phyloP scores from a whole-genome alignment of 2,113 vertebrate species.

The Crotalus horridus region DNA sequence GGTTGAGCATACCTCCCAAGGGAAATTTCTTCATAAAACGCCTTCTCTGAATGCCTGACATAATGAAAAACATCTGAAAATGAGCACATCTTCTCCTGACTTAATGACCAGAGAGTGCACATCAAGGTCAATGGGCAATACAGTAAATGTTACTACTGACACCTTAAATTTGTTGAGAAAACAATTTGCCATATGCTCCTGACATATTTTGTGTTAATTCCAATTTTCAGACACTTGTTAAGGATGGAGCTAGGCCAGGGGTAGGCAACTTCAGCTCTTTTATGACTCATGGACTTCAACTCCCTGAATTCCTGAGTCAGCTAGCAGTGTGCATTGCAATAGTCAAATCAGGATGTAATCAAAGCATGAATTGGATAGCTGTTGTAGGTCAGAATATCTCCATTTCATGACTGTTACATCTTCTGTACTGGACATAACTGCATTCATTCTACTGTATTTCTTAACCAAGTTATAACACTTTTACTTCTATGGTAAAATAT shows the following conservation, averaged over 20 bases:
- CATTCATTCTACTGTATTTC: background rate
- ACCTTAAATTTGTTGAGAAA: background rate
- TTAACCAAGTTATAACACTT: background rate
- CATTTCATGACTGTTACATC: background rate
- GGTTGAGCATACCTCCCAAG: background rate
- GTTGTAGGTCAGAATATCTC: background rate
- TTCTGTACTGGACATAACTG: background rate
- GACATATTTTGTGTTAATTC: background rate
- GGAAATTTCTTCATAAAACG: background rate
- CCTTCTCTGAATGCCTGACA: background rate
- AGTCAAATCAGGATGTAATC: background rate
- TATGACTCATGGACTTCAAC: too few species aligned
- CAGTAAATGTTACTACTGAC: background rate
- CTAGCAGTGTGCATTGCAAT: background rate
- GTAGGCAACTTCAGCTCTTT: too few species aligned
- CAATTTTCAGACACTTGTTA: background rate
- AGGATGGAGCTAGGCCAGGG: background rate
- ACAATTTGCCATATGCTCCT: background rate
- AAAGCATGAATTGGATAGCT: background rate
- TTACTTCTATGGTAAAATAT: background rate
- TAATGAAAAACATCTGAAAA: background rate
- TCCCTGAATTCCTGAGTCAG: too few species aligned
- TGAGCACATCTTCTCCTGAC: background rate
- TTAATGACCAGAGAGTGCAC: background rate
- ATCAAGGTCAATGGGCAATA: background rate